Conservation (phyloP, 2,797 vertebrate genomes). For the Micromesistius poutassou region DNA sequence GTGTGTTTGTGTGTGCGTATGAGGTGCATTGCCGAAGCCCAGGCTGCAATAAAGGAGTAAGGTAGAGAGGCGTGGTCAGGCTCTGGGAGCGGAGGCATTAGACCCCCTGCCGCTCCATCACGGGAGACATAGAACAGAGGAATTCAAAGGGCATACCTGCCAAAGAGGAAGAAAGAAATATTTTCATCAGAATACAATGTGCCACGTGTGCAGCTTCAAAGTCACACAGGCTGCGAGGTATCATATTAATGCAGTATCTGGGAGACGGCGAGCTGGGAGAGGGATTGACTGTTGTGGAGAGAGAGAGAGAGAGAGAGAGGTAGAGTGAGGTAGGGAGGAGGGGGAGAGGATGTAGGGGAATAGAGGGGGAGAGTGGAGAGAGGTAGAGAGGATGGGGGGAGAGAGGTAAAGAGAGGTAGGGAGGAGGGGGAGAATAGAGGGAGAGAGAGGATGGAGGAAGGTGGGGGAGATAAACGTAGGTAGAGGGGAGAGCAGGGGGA, state of each 20-base stretch:
- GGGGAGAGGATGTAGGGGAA: conserved; percentile 23
- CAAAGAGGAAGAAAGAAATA: conserved; percentile 32
- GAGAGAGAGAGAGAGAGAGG: conserved; percentile 28
- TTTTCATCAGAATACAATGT: conserved; percentile 64
- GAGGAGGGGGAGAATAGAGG: conserved; percentile 20
- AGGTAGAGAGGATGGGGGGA: conserved; percentile 4
- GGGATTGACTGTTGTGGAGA: neutral
- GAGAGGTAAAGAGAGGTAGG: conserved; percentile 24
- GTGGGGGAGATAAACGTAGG: too few relatives aligned
- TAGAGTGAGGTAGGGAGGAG: conserved; percentile 28
- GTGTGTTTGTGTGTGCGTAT: too few relatives aligned
- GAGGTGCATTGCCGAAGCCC: neutral
- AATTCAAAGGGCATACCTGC: conserved; percentile 59
- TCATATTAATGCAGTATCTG: conserved; percentile 55
- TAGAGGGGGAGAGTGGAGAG: conserved; percentile 29
- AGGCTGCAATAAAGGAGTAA: conserved; percentile 14
- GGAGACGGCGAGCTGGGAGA: conserved; percentile 35
- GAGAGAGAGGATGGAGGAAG: conserved; percentile 26
- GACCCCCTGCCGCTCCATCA: conserved; percentile 33
- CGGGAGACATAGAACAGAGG: conserved; percentile 41
- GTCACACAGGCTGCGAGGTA: conserved; percentile 52
- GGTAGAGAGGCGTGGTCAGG: neutral
- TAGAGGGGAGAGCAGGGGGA: conserved; percentile 24
- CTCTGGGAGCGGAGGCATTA: conserved; percentile 33
- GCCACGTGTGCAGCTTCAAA: conserved; percentile 57